These are phyloP conservation scores for Diadegma fenestrale DNA, from an alignment of 2,888 invertebrate genomes.

Conservation along the genomic window DNA sequence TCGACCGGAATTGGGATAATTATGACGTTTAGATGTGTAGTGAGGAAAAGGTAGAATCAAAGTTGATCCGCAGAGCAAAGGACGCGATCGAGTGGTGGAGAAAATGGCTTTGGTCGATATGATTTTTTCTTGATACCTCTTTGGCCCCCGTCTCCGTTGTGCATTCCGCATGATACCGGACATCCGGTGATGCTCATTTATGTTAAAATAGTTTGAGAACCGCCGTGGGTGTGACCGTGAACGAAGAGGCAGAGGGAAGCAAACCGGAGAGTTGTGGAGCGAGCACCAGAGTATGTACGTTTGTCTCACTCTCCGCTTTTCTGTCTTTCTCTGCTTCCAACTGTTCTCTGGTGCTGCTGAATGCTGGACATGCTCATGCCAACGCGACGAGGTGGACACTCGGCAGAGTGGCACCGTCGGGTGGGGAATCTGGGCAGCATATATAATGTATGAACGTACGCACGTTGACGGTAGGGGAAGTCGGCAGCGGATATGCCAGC, in stretches of 20 bases:
- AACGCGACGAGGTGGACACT: slow-evolving; percentile 69
- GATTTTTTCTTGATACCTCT: not conserved
- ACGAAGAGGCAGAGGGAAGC: slow-evolving; percentile 82
- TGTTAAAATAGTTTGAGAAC: slow-evolving; percentile 75
- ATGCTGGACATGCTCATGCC: slow-evolving; percentile 64
- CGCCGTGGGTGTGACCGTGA: slow-evolving; percentile 84
- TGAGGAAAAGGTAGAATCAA: not conserved
- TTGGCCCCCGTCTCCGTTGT: not conserved
- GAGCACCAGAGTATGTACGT: slow-evolving; percentile 77
- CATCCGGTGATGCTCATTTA: slow-evolving; percentile 54
- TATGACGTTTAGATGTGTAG: not conserved
- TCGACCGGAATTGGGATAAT: not conserved
- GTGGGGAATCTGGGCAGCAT: slow-evolving; percentile 57
- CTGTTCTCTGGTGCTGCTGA: slow-evolving; percentile 57
- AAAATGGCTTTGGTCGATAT: not conserved
- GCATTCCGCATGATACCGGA: slow-evolving; percentile 55
- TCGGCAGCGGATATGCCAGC: slow-evolving; percentile 68
- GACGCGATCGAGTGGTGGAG: not conserved
- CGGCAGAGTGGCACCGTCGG: slow-evolving; percentile 68
- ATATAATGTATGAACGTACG: slow-evolving; percentile 14
- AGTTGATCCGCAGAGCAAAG: not conserved
- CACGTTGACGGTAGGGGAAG: slow-evolving; percentile 74
- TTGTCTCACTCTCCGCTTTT: slow-evolving; percentile 75
- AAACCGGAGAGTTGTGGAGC: slow-evolving; percentile 81
- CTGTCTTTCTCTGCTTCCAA: slow-evolving; percentile 38